Percentiles rank a stretch among this genome's conserved stretches.
Conservation (phyloP, 2,797 vertebrate species). For the Phoxinus dragarum region DNA sequence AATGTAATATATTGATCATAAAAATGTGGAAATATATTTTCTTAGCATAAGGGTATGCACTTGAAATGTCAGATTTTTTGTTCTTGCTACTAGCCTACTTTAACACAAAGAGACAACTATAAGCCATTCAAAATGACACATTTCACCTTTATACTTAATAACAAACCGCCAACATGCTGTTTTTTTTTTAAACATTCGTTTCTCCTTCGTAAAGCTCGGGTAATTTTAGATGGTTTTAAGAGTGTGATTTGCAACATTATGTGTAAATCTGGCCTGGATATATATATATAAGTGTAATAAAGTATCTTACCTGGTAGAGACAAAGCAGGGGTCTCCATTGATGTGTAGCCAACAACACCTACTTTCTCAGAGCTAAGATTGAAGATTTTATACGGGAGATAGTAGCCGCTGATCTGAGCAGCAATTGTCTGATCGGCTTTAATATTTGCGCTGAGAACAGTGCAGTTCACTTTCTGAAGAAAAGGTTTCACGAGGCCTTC, state of each 20-base stretch:
- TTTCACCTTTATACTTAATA: too few relatives aligned
- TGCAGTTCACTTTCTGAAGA: conserved; percentile 78
- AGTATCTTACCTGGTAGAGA: conserved; percentile 84
- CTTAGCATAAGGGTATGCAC: too few relatives aligned
- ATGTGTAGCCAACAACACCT: conserved; percentile 91
- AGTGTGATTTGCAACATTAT: background rate
- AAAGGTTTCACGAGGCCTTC: conserved; percentile 87
- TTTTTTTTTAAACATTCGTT: background rate
- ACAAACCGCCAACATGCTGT: background rate
- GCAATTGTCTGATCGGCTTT: conserved; percentile 71
- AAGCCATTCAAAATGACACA: background rate
- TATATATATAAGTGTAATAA: background rate
- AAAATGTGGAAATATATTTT: too few relatives aligned
- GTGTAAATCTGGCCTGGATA: background rate
- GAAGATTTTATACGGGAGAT: conserved; percentile 80
- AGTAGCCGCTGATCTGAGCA: conserved; percentile 74
- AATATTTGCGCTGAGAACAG: conserved; percentile 89
- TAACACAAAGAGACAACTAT: too few relatives aligned
- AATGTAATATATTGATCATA: too few relatives aligned
- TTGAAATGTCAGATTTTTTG: too few relatives aligned
- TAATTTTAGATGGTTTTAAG: background rate
- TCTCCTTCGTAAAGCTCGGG: background rate
- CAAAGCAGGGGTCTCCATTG: conserved; percentile 86
- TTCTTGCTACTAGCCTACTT: too few relatives aligned
- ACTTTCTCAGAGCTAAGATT: conserved; percentile 76